Percentiles rank a stretch among this genome's conserved stretches.
Evolutionary conservation across 1,140 invertebrate genomes (phyloP).

Genomic region (Scaptomyza pallida): DNA sequence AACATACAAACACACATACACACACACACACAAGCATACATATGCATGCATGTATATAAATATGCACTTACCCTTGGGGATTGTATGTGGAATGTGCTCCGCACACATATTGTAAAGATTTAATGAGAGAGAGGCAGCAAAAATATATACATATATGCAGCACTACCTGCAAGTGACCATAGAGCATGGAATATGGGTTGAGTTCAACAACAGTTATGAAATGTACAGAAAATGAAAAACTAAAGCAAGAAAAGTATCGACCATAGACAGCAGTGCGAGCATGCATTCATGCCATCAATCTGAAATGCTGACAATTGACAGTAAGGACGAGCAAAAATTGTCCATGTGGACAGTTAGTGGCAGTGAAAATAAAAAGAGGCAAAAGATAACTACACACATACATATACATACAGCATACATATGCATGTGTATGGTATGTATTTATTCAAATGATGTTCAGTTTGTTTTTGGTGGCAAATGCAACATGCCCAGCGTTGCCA

Average conservation of each 20-base stretch:
- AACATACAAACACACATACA: not conserved
- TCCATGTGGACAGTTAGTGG: slow-evolving; percentile 44
- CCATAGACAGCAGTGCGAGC: not conserved
- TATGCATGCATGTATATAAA: slow-evolving; percentile 11
- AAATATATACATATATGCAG: slow-evolving; percentile 6
- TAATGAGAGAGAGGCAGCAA: slow-evolving; percentile 35
- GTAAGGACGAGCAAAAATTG: slow-evolving; percentile 43
- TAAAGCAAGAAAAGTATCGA: slow-evolving; percentile 16
- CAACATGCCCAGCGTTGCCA: slow-evolving; percentile 14
- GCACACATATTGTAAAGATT: slow-evolving; percentile 48
- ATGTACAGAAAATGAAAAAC: slow-evolving; percentile 14
- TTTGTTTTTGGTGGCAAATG: slow-evolving; percentile 28
- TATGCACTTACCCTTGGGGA: slow-evolving; percentile 8
- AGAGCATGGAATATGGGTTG: slow-evolving; percentile 15
- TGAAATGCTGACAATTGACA: slow-evolving; percentile 73
- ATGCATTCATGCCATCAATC: slow-evolving; percentile 61
- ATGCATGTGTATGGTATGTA: not conserved
- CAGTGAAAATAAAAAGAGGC: slow-evolving; percentile 20
- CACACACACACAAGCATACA: not conserved
- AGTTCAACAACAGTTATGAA: slow-evolving; percentile 35
- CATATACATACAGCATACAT: slow-evolving; percentile 24
- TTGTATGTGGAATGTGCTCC: not conserved
- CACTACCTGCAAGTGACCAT: slow-evolving; percentile 17
- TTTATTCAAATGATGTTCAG: slow-evolving; percentile 76
- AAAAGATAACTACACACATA: slow-evolving; percentile 15